A percentile compares a stretch with the other conserved stretches of the same genome.
phyloP scores from a whole-genome alignment of 2,797 vertebrate species.

The Taenioides sp. region DNA sequence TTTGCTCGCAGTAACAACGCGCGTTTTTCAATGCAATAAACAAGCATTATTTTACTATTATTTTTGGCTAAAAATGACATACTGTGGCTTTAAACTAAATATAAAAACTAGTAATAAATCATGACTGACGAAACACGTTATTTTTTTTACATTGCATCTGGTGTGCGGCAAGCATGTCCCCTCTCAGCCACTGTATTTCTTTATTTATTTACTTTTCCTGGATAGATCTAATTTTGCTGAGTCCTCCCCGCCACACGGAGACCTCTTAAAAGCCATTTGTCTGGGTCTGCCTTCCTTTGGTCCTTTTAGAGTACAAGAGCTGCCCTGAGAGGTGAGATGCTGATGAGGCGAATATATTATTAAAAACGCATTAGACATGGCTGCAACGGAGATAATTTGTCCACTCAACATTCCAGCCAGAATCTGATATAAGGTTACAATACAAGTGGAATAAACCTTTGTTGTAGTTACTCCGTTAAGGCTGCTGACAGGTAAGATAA shows the following conservation, averaged over 20 bases:
- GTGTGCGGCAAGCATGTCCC: slow-evolving; percentile 31
- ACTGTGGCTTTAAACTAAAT: too few species aligned
- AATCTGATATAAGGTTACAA: slow-evolving; percentile 31
- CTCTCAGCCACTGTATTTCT: slow-evolving; percentile 9
- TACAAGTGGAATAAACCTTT: slow-evolving; percentile 1
- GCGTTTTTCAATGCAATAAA: too few species aligned
- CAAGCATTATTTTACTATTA: too few species aligned
- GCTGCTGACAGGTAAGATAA: not conserved
- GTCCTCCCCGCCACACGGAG: slow-evolving; percentile 49
- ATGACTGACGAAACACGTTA: not conserved
- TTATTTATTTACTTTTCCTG: not conserved
- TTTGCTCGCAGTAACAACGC: too few species aligned
- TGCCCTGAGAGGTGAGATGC: slow-evolving; percentile 55
- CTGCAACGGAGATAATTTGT: slow-evolving; percentile 35
- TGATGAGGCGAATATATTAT: slow-evolving; percentile 73
- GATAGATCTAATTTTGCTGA: slow-evolving; percentile 63
- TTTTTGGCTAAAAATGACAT: too few species aligned
- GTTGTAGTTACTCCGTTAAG: not conserved
- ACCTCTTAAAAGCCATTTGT: slow-evolving; percentile 62
- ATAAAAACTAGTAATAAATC: too few species aligned
- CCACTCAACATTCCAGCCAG: slow-evolving; percentile 20
- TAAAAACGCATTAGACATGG: slow-evolving; percentile 69
- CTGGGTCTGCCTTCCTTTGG: slow-evolving; percentile 33
- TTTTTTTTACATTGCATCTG: slow-evolving; percentile 18
- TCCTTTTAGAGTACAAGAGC: slow-evolving; percentile 39